phyloP scores from a whole-genome alignment of 2,797 vertebrate genomes.

The Trematomus bernacchii region DNA sequence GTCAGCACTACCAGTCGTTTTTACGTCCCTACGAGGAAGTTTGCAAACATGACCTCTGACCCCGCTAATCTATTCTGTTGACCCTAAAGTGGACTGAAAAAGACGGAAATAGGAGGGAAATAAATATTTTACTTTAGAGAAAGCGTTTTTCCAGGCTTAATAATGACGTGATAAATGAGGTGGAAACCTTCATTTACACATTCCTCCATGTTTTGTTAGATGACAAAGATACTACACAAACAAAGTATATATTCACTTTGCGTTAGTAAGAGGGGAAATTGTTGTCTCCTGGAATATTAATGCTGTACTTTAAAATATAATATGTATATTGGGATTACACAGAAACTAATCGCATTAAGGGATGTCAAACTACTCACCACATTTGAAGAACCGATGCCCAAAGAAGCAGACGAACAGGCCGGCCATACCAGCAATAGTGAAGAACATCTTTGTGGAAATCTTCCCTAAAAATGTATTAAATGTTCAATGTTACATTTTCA shows the following conservation, averaged over 20 bases:
- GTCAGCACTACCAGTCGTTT: not conserved
- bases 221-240: not conserved
- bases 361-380: constrained; percentile 83
- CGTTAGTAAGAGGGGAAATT: not conserved
- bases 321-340: not conserved
- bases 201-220: not conserved
- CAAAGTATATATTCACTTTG: not conserved
- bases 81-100: not conserved
- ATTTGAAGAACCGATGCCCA: constrained; percentile 96
- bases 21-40: not conserved
- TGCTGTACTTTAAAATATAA: no score
- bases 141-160: not conserved
- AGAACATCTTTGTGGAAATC: constrained; percentile 92
- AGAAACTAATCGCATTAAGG: not conserved
- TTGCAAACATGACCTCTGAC: constrained; percentile 1
- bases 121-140: not conserved
- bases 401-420: constrained; percentile 94
- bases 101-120: not conserved
- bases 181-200: not conserved
- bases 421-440: constrained; percentile 88
- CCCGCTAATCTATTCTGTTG: not conserved
- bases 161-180: no score
- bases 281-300: not conserved
- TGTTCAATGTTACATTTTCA: no score
- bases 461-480: constrained; percentile 80